These are phyloP conservation scores for Ophraella communa DNA, from an alignment of 2,888 invertebrate genomes.

Conservation along the genomic window DNA sequence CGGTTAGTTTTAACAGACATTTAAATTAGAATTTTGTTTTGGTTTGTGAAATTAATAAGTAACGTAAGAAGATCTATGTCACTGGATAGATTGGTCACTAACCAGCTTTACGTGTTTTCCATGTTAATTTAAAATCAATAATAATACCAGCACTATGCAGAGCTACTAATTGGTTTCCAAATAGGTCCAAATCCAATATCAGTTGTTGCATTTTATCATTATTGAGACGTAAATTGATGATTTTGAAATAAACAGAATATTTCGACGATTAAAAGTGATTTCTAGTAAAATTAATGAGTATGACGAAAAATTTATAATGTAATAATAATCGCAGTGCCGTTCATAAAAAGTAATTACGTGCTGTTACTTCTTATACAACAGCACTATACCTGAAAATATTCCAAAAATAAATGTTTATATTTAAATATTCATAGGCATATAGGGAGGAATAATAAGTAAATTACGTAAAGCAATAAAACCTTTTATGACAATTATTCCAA, in stretches of 20 bases:
- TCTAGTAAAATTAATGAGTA: neutral
- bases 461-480: too few species aligned
- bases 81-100: neutral
- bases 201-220: neutral
- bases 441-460: too few species aligned
- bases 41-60: neutral
- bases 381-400: too few species aligned
- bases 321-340: neutral
- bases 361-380: too few species aligned
- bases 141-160: neutral
- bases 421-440: too few species aligned
- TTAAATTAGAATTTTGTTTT: too few species aligned
- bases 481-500: too few species aligned
- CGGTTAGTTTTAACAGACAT: too few species aligned
- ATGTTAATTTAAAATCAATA: slow-evolving; percentile 1
- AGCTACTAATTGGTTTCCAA: slow-evolving; percentile 1
- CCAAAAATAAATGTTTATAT: too few species aligned
- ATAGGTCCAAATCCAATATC: neutral
- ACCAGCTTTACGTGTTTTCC: neutral
- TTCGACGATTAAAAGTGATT: neutral
- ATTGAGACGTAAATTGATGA: neutral
- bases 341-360: neutral
- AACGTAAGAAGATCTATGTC: neutral
- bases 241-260: neutral
- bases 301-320: neutral